Base-by-base conservation (phyloP, 2,113 vertebrate genomes). In the Trochalopteron elliotii region DNA sequence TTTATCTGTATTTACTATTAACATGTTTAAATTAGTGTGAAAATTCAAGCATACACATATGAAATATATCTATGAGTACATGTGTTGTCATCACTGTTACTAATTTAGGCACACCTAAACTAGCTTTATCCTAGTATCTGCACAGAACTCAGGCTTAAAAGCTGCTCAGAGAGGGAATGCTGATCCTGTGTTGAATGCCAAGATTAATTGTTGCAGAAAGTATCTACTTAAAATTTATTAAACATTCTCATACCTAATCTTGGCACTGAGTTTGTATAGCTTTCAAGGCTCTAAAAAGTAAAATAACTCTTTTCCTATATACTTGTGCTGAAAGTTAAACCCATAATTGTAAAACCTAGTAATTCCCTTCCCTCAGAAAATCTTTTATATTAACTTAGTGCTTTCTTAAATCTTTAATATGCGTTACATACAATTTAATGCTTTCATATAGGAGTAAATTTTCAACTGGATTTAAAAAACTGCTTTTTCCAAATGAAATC, bases 401-500 rank as follows among this genome's bases (percentile, higher is more conserved):
- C 56, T 60, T 63, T 79, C 23, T 75, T 89, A 63, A 68, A 79
- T 87, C 83, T 91, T 90, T 69, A 44, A 55, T 69, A 65, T 72
- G 59, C 47, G 8, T 80, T 92, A 83, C 78, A 39, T 93, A 67
- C 71, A 91, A 91, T 90, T 18, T 76, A 90, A 72, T 94, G 70
- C 37, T 94, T 96, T 96, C 78, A 84, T 59, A 82, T 44, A 89
- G 79, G 78, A 77, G 53, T 72, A 84, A 44, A 91, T 93, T 91
- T 92, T 87, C 80, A 84, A 72, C 83, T 53, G 37, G 50, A 59
- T 64, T 56, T 57, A 84, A 95, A 94, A 68, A 49, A 9, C 39
- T 94, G 59, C 49, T 93, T 96, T 93, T 97, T 65, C 64, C 71
- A 78, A 87, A 91, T 61, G 76, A 96, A 94, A 89, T 55, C 11